Base-by-base conservation (phyloP, 2,797 vertebrate genomes). In the Podarcis lilfordi region DNA sequence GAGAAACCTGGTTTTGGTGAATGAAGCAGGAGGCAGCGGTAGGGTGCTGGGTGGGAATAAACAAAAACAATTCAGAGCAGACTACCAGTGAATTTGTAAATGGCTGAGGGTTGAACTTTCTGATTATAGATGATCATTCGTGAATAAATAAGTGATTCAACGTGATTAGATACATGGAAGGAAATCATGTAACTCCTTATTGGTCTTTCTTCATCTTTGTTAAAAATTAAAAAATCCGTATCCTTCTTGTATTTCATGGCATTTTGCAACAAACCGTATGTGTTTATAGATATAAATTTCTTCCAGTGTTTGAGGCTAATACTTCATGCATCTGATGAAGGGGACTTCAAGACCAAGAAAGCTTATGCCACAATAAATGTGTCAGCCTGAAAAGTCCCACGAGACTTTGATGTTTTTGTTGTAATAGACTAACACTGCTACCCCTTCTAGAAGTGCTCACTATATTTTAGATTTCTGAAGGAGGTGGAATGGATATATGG, bases 1-100 rank as follows among this genome's bases (percentile, higher is more conserved):
- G 90, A 87, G 21, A 92, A 90, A 91, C 93, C 74, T 92, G 90
- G 93, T 93, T 94, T 86, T 85, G 92, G 82, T 43, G 87, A 89
- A 92, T 93, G 91, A 92, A 95, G 95, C 87, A 74, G 80, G 71
- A 72, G 6, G 80, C 55, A 45, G 17, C 9, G 21, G 17, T 82
- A 90, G 78, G 87, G 85, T 89, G 86, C 93, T 27, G 88, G 88
- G 82, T 83, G 92, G 89, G 40, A 87, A 93, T 90, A 94, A 86
- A 93, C 86, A 91, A 89, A 92, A 19, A 91, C 84, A 80, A 59
- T 50, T 84, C 80, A 90, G 80, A 88, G 80, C 88, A 92, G 85
- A 71, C 23, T 8, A 27, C 17, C 88, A 84, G 82, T 10, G 40
- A 91, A 92, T 93, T 89, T 84, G 55, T 85, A 90, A 88, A 82